phyloP scores from a whole-genome alignment of 2,888 invertebrate genomes.

The Hydriomena furcata region DNA sequence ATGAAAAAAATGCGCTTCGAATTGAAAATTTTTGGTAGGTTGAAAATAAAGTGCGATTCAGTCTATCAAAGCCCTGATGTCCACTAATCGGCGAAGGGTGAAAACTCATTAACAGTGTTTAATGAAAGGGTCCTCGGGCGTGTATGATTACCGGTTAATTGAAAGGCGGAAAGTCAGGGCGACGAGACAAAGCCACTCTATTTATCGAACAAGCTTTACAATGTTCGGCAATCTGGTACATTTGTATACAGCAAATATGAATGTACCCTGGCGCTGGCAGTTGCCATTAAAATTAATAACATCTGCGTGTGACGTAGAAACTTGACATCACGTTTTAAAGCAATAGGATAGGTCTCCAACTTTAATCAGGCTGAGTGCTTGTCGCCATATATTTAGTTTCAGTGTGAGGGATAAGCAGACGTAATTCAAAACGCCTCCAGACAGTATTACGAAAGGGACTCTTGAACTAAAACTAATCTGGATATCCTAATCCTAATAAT shows the following conservation, averaged over 20 bases:
- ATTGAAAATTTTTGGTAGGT: no score
- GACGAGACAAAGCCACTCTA: constrained; percentile 64
- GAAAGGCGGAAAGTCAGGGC: constrained; percentile 77
- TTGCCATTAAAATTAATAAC: constrained; percentile 24
- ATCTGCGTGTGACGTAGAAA: constrained; percentile 29
- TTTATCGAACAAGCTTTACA: constrained; percentile 49
- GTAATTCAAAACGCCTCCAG: constrained; percentile 51
- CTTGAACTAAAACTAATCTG: constrained; percentile 32
- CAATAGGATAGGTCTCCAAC: constrained; percentile 34
- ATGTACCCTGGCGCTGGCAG: background rate
- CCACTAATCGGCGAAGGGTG: constrained; percentile 77
- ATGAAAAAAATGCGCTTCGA: no score
- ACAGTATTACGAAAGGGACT: constrained; percentile 47
- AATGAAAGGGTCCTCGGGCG: constrained; percentile 79
- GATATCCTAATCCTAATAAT: no score
- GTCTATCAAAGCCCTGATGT: constrained; percentile 70
- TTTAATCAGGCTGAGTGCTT: constrained; percentile 76
- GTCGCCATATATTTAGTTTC: constrained; percentile 74
- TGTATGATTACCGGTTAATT: constrained; percentile 82
- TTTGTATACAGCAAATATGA: background rate
- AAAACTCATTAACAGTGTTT: constrained; percentile 80
- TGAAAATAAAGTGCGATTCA: constrained; percentile 60
- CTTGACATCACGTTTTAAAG: constrained; percentile 19
- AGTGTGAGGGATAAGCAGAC: constrained; percentile 55
- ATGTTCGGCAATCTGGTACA: constrained; percentile 30